Percentiles rank a stretch among this genome's conserved stretches.
phyloP scores from a whole-genome alignment of 2,888 invertebrate species.

The Rugalucina vietnamica region DNA sequence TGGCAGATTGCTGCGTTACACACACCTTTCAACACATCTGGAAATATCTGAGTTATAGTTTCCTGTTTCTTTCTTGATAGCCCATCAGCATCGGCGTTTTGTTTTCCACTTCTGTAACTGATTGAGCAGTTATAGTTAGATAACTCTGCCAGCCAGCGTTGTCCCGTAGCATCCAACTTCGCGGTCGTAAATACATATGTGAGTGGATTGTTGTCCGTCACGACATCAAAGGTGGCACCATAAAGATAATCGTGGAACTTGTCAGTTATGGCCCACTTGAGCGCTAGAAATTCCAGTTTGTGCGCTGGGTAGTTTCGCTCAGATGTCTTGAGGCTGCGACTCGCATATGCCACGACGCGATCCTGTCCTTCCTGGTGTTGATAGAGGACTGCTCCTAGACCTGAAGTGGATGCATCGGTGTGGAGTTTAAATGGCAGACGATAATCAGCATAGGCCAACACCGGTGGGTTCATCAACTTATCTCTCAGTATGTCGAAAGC shows the following conservation, averaged over 20 bases:
- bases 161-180: conserved; percentile 33
- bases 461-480: conserved; percentile 8
- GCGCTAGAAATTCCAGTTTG: conserved; percentile 49
- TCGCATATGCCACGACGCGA: conserved; percentile 41
- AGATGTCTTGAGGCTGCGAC: conserved; percentile 25
- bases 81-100: conserved; percentile 37
- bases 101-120: conserved; percentile 19
- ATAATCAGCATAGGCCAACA: conserved; percentile 32
- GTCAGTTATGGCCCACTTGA: conserved; percentile 55
- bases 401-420: conserved; percentile 32
- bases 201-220: conserved; percentile 52
- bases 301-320: conserved; percentile 48
- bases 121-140: conserved; percentile 40
- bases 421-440: conserved; percentile 41
- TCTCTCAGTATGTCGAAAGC: conserved; percentile 11
- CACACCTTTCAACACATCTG: background rate
- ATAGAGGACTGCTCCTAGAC: conserved; percentile 47
- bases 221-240: conserved; percentile 25
- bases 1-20: background rate
- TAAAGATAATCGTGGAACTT: conserved; percentile 52
- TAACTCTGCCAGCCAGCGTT: conserved; percentile 41
- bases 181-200: conserved; percentile 50
- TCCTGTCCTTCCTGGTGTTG: conserved; percentile 35
- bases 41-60: background rate
- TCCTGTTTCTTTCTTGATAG: conserved; percentile 52